Evolutionary conservation across 23 tunicate genomes (phyloP).

Genomic region (Phallusia fumigata): DNA sequence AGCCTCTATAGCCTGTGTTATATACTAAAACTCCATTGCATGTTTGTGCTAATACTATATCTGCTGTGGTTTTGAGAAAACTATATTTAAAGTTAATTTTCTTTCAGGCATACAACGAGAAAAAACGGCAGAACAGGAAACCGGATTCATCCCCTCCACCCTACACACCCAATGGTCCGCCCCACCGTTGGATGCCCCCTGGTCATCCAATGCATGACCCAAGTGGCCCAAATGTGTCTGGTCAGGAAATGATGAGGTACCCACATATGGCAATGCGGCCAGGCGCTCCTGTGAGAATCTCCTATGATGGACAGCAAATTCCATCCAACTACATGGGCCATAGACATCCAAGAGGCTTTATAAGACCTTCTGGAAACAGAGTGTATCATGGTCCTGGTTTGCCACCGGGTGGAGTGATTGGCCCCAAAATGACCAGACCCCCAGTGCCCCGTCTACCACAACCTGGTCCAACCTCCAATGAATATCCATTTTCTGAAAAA

Average conservation of each 20-base stretch:
- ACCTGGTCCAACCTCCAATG: conserved; percentile 19
- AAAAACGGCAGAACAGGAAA: conserved; percentile 30
- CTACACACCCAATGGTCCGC: conserved; percentile 41
- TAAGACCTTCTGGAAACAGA: conserved; percentile 18
- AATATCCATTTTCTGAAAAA: conserved; percentile 87
- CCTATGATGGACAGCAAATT: conserved; percentile 39
- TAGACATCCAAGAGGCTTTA: conserved; percentile 32
- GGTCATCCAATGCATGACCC: conserved; percentile 56
- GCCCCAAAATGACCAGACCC: conserved; percentile 10
- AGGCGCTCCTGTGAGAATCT: conserved; percentile 19
- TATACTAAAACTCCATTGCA: no score
- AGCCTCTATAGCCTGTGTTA: background rate
- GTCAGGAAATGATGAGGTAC: conserved; percentile 19
- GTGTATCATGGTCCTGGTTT: conserved; percentile 12
- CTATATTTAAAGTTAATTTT: background rate
- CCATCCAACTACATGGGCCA: conserved; percentile 9
- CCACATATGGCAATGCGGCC: conserved; percentile 31
- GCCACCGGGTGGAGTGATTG: conserved; percentile 34
- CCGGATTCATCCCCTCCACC: conserved; percentile 52
- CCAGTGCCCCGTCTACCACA: conserved; percentile 23
- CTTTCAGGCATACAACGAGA: conserved; percentile 56
- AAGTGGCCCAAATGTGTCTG: background rate
- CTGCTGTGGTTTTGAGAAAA: no score
- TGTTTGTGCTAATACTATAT: no score
- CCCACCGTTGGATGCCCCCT: conserved; percentile 46